Percentiles rank a stretch among this genome's conserved stretches.
phyloP scores from a whole-genome alignment of 2,797 vertebrate species.

The Hippocampus kuda region DNA sequence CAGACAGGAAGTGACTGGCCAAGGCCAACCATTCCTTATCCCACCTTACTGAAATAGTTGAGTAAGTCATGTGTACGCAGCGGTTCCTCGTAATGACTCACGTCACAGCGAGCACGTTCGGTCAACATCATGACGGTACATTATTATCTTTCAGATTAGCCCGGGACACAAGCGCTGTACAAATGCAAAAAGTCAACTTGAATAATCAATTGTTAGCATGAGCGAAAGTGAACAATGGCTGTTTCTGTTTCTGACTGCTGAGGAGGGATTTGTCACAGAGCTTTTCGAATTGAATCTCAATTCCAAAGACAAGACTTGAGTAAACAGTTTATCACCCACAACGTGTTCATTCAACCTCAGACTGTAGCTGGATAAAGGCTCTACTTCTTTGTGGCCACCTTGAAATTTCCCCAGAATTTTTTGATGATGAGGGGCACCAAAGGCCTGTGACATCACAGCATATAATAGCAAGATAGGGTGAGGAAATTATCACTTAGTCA shows the following conservation, averaged over 20 bases:
- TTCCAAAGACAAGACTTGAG: neutral
- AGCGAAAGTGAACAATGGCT: neutral
- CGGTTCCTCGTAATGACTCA: neutral
- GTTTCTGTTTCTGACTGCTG: neutral
- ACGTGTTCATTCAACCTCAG: neutral
- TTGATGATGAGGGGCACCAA: neutral
- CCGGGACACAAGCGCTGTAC: neutral
- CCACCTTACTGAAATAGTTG: neutral
- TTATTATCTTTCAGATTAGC: constrained; percentile 3
- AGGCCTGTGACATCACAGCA: no score
- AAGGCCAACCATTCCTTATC: constrained; percentile 26
- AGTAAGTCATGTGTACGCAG: neutral
- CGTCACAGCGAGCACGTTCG: neutral
- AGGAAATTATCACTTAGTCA: no score
- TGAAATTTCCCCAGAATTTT: neutral
- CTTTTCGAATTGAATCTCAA: neutral
- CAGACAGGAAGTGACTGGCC: constrained; percentile 34
- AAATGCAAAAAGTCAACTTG: neutral
- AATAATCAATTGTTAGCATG: neutral
- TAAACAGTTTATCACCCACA: neutral
- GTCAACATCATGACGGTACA: neutral
- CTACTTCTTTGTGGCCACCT: neutral
- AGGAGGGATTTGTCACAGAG: neutral
- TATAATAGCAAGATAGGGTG: no score
- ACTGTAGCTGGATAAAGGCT: neutral